Percentiles rank a stretch among this genome's conserved stretches.
Evolutionary conservation across 1,140 invertebrate species (phyloP).

Genomic region (Drosophila sucinea): DNA sequence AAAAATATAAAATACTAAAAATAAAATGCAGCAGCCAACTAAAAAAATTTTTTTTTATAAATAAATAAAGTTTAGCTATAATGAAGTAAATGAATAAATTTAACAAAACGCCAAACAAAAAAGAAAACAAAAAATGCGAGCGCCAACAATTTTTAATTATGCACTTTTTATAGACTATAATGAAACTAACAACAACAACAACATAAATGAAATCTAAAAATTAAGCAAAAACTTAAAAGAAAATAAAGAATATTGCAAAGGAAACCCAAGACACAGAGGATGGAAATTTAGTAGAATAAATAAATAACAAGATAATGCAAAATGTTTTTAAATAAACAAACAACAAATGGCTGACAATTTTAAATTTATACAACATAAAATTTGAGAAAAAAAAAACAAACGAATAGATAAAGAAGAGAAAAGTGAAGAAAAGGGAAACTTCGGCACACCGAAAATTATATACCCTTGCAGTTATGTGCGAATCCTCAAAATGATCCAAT

Average conservation of each 20-base stretch:
- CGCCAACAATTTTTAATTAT: constrained; percentile 75
- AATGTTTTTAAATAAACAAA: constrained; percentile 67
- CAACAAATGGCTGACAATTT: constrained; percentile 76
- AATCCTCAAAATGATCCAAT: too few relatives aligned
- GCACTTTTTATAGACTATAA: constrained; percentile 74
- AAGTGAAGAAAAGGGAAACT: constrained; percentile 14
- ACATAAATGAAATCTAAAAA: constrained; percentile 21
- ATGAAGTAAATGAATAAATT: constrained; percentile 22
- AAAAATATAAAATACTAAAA: constrained; percentile 27
- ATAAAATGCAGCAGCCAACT: constrained; percentile 25
- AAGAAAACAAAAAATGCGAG: constrained; percentile 40
- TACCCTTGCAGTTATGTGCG: neutral
- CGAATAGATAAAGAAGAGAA: constrained; percentile 38
- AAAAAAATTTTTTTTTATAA: constrained; percentile 39
- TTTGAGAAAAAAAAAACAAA: constrained; percentile 36
- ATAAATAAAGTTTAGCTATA: constrained; percentile 60
- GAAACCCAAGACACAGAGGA: neutral
- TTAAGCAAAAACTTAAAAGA: constrained; percentile 10
- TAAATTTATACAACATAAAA: constrained; percentile 69
- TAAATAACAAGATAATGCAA: constrained; percentile 47
- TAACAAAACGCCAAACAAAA: constrained; percentile 20
- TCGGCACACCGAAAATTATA: constrained; percentile 4
- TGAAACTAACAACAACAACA: constrained; percentile 22
- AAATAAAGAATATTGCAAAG: neutral
- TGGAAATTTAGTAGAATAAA: constrained; percentile 30